Evolutionary conservation across 2,888 invertebrate species (phyloP), one percentile per base, ranked within the genome.

Genomic region (Helobdella robusta): DNA sequence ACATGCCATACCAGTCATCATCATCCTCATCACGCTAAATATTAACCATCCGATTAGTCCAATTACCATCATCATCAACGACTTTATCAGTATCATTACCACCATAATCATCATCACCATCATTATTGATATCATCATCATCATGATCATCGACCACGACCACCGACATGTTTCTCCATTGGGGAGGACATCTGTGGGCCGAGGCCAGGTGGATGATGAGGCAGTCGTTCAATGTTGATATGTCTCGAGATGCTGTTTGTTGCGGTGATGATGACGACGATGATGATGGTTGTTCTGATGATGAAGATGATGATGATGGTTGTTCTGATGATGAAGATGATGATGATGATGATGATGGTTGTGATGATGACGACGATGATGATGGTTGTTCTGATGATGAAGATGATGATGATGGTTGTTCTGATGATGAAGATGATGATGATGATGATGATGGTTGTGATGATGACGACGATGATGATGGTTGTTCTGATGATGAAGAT

Each of bases 191-290:
- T 58, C 76, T 72, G 69, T 78, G 78, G 28, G 74, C 75, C 11
- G 78, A 88, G 69, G 89, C 89, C 50, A 93, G 84, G 74, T 89
- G 86, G 68, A 92, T 84, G 64, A 91, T 81, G 36, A 91, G 85
- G 6, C 86, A 76, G 65, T 81, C 80, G 36, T 64, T 65, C 4
- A 70, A 34, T 15, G 34, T 40, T 18, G 60, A 54, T 2, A 64
- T 48, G 25, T 67, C 65, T 4, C 59, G 23, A n/a, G 36, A 8
- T 30, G 59, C 67, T 67, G 50, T 34, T n/a, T 18, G n/a, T 18
- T 15, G 18, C 44, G 18, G 18, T 15, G 18, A 44, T 44, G 18
- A 44, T 18, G 18, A 18, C 44, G 18, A 44, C 44, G 4, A n/a
- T n/a, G n/a, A n/a, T n/a, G n/a, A n/a, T n/a, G n/a, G n/a, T n/a